A percentile compares a stretch with the other conserved stretches of the same genome.
Evolutionary conservation across 1,140 invertebrate genomes (phyloP).

Genomic region (Drosophila fuyamai): DNA sequence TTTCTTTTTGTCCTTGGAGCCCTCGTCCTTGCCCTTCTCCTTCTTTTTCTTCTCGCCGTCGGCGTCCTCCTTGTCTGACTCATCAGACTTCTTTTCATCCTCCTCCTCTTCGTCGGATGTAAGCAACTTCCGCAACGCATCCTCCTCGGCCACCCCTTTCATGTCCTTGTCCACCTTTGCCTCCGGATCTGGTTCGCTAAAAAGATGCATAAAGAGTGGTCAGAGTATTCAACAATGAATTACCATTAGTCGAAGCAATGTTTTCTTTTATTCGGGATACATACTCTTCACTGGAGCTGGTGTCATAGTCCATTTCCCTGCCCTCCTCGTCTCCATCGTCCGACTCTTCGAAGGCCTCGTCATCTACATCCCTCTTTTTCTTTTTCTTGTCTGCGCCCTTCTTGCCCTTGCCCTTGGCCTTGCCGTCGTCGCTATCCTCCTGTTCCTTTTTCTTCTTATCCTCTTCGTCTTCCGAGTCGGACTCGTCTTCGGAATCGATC

Average conservation of each 20-base stretch:
- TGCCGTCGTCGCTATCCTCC: constrained; percentile 87
- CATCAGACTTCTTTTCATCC: constrained; percentile 89
- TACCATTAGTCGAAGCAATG: neutral
- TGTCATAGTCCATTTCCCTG: constrained; percentile 94
- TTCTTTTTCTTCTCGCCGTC: constrained; percentile 87
- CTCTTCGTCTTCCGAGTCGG: constrained; percentile 87
- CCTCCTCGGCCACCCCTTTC: constrained; percentile 95
- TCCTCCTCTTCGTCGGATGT: constrained; percentile 96
- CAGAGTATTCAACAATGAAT: neutral
- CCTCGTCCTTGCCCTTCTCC: constrained; percentile 88
- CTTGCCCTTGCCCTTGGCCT: constrained; percentile 87
- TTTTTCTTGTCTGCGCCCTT: constrained; percentile 89
- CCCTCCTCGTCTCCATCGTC: constrained; percentile 98
- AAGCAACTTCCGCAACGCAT: constrained; percentile 92
- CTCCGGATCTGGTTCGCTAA: constrained; percentile 91
- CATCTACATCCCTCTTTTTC: constrained; percentile 90
- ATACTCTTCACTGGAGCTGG: constrained; percentile 91
- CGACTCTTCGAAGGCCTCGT: constrained; percentile 97
- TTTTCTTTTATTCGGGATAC: constrained; percentile 7
- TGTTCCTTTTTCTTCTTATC: constrained; percentile 89
- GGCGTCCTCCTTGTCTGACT: constrained; percentile 86
- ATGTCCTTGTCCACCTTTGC: constrained; percentile 89
- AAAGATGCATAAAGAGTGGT: neutral
- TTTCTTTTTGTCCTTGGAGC: constrained; percentile 87
- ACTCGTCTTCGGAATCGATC: constrained; percentile 93